Base-by-base conservation (phyloP, 2,797 vertebrate genomes). In the Philypnodon macrostomus region DNA sequence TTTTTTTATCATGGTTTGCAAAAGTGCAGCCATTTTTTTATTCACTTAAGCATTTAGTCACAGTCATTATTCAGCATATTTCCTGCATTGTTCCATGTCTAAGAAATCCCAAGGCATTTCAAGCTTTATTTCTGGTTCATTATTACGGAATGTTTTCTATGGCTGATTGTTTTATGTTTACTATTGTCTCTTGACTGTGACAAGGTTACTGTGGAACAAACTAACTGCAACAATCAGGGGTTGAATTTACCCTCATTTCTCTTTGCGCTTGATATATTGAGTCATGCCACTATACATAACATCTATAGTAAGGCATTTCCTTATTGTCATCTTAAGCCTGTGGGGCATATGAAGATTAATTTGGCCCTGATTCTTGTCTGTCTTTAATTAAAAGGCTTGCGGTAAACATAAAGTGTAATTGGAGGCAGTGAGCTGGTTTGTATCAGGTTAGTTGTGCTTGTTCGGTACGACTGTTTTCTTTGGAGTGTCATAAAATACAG, bases 401-500 rank as follows among this genome's bases (percentile, higher is more conserved):
- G 66, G 73, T 75, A 60, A 80, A 80, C 68, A 71, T 58, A 49
- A 33, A 62, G 56, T 78, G 73, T 75, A 82, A 81, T 77, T 60
- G 65, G 63, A 85, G n/a, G 71, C 56, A 45, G 70, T 24, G 1
- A 53, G 66, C 70, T 80, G 78, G 71, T 53, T 70, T 59, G 58
- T 69, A 53, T 83, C 77, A 68, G 72, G 77, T 79, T 78, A 49
- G 62, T 69, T 26, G 19, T 56, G 59, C 63, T 75, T 62, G 69
- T 81, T 72, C 73, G 59, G 75, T 74, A 73, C 68, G 72, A 77
- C 70, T 81, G 76, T 86, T 87, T 85, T 82, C 69, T 77, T 85
- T 83, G 81, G 77, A 79, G 68, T 58, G 70, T 71, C 63, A 63
- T 66, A 71, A 75, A 66, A 78, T 54, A 27, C 38, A 40, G 23